These are phyloP conservation scores for zebrafish (Danio rerio) DNA, from an alignment of 2,113 vertebrate genomes.

Conservation along the genomic window DNA sequence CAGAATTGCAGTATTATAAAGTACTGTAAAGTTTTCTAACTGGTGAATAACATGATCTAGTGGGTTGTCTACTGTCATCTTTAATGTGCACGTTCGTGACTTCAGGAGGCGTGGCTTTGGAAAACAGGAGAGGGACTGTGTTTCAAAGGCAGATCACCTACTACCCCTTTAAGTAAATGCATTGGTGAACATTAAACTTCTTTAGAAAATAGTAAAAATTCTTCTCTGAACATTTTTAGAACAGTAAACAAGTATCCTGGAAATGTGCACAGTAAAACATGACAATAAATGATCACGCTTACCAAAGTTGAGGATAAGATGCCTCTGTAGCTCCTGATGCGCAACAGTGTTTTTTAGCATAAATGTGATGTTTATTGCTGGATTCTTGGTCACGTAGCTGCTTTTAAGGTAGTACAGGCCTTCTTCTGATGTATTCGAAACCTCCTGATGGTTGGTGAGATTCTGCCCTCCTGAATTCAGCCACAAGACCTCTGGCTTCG, in stretches of 20 bases:
- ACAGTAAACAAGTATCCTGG: not conserved
- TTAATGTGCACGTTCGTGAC: no score
- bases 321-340: slow-evolving; percentile 45
- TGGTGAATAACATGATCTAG: no score
- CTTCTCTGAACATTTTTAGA: no score
- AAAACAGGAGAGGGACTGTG: no score
- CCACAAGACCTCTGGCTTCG: slow-evolving; percentile 54
- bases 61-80: no score
- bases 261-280: not conserved
- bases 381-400: slow-evolving; percentile 10
- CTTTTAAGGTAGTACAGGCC: slow-evolving; percentile 44
- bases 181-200: no score
- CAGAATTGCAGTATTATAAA: no score
- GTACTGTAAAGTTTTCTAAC: no score
- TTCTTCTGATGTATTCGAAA: not conserved
- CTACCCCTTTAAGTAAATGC: no score
- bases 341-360: slow-evolving; percentile 44
- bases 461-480: slow-evolving; percentile 21
- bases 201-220: no score
- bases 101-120: no score
- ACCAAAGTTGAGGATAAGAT: slow-evolving; percentile 50
- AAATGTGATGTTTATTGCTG: slow-evolving; percentile 48
- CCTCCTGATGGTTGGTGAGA: slow-evolving; percentile 13
- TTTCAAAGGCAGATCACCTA: no score
- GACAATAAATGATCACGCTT: not conserved